Evolutionary conservation across 2,113 vertebrate species (phyloP), one percentile per base, ranked within the genome.

Genomic region (Micronycteris hirsuta): DNA sequence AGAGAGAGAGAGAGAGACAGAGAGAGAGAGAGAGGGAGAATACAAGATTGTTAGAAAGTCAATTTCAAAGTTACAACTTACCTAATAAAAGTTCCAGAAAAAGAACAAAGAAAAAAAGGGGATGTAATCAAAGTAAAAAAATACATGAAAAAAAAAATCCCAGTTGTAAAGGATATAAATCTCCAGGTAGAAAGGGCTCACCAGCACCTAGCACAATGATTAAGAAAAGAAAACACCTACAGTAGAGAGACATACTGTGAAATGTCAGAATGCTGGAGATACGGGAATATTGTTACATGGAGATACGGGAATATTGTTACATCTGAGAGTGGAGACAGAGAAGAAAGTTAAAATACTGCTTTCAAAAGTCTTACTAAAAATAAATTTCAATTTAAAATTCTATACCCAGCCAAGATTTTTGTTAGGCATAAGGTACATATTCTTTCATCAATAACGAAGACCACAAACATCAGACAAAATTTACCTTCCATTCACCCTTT

Each of bases 371-470:
- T 93, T 87, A 93, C 68, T 52, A 45, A 92, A 93, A 94, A 52
- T 82, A 89, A 54, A 63, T 95, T 85, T 94, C 71, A 65, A 54
- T 63, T 76, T 92, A 84, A 47, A 56, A 68, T 52, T 86, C n/a
- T 91, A 36, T 9, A 77, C 17, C 41, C 36, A 90, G 31, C 3
- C 36, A 87, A 71, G 33, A 58, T 88, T 77, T 87, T 77, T 9
- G 4, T 86, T 78, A 52, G 91, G 43, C 33, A 87, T 36, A 7
- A 82, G n/a, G 22, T 38, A 77, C 31, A 87, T 63, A 87, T 83
- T 82, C 33, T 80, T 91, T 91, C 22, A 91, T 49, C 20, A 84
- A 93, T 28, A 84, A 91, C 73, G 91, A 84, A 94, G 41, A 73
- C 24, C 41, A 85, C 36, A 63, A 85, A 54, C 19, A 91, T 63